Evolutionary conservation across 2,888 invertebrate species (phyloP).

Genomic region (Spialia ferax): DNA sequence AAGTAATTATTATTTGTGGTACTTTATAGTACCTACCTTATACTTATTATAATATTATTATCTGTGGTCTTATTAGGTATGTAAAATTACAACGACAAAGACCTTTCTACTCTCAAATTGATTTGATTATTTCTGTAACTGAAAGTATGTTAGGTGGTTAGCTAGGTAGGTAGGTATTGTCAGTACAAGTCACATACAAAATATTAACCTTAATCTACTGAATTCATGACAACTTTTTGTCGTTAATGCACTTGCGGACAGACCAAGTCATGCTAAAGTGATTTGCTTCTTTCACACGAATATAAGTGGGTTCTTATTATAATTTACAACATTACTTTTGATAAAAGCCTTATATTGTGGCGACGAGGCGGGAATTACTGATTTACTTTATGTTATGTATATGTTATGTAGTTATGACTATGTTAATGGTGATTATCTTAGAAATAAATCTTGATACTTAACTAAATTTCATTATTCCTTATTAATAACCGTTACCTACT

Average conservation of each 20-base stretch:
- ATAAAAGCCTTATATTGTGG: slow-evolving; percentile 9
- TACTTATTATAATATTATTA: too few relatives aligned
- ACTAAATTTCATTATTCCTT: too few relatives aligned
- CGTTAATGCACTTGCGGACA: background rate
- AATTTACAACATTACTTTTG: slow-evolving; percentile 9
- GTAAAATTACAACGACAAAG: too few relatives aligned
- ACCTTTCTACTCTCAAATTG: background rate
- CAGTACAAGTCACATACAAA: slow-evolving; percentile 14
- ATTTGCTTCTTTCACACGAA: slow-evolving; percentile 22
- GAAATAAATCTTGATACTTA: too few relatives aligned
- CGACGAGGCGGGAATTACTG: background rate
- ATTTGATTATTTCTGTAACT: background rate
- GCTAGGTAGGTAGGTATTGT: background rate
- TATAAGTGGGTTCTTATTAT: background rate
- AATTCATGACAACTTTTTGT: slow-evolving; percentile 31
- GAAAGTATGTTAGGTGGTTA: too few relatives aligned
- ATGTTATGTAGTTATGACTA: too few relatives aligned
- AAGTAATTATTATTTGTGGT: too few relatives aligned
- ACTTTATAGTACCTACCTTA: too few relatives aligned
- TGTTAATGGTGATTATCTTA: too few relatives aligned
- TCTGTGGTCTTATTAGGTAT: too few relatives aligned
- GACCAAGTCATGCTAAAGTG: slow-evolving; percentile 34
- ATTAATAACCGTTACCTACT: too few relatives aligned
- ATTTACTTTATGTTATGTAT: too few relatives aligned
- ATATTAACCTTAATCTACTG: slow-evolving; percentile 35